Conservation (phyloP, 2,113 vertebrate species). For the Malurus alboscapulatus region DNA sequence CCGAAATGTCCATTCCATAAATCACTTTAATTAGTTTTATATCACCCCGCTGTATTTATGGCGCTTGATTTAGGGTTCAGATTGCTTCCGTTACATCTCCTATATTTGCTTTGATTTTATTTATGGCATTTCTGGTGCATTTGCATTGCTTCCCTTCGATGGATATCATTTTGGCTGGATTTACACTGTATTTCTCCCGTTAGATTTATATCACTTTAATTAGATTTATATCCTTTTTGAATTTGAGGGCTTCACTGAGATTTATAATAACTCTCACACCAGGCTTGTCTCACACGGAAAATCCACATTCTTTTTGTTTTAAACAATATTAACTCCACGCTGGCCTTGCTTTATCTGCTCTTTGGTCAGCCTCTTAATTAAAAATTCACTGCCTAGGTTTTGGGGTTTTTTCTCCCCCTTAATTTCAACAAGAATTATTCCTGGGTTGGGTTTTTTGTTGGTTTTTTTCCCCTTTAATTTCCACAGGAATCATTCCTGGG, state of each 20-base stretch:
- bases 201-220: constrained; percentile 72
- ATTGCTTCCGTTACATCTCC: constrained; percentile 17
- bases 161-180: constrained; percentile 61
- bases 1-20: constrained; percentile 21
- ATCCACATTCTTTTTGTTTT: constrained; percentile 7
- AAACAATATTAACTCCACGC: not conserved
- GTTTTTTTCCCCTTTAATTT: too few relatives aligned
- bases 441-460: too few relatives aligned
- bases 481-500: too few relatives aligned
- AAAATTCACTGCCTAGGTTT: not conserved
- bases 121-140: constrained; percentile 45
- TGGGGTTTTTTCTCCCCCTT: rapidly evolving
- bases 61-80: constrained; percentile 21
- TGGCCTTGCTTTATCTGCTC: not conserved
- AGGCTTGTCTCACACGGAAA: not conserved
- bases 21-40: constrained; percentile 51
- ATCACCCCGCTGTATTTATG: constrained; percentile 21
- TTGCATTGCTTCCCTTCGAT: constrained; percentile 65
- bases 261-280: constrained; percentile 9
- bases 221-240: constrained; percentile 67
- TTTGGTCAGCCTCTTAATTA: not conserved
- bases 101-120: constrained; percentile 47
- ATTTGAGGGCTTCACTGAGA: constrained; percentile 50
- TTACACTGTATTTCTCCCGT: constrained; percentile 52
- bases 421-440: not conserved